Evolutionary conservation across 2,113 vertebrate species (phyloP).

Genomic region (Pelvicachromis taeniatus): DNA sequence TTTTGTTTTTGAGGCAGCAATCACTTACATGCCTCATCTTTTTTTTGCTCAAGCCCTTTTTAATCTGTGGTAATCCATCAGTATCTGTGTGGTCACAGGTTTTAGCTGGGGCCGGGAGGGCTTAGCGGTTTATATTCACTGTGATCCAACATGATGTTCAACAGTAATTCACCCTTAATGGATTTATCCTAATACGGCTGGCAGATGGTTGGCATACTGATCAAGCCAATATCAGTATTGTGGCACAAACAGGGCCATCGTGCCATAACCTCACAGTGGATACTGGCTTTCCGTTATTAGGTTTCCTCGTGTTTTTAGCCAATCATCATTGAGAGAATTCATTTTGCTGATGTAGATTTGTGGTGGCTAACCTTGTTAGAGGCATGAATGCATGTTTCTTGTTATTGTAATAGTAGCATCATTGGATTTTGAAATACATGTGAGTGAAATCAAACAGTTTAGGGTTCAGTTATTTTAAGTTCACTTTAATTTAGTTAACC

Average conservation of each 20-base stretch:
- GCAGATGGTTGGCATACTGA: conserved; percentile 37
- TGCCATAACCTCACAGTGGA: not conserved
- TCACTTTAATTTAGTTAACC: not conserved
- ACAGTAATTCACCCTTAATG: conserved; percentile 38
- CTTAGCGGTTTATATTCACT: conserved; percentile 21
- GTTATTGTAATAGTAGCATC: not conserved
- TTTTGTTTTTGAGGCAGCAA: not conserved
- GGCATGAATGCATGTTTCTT: not conserved
- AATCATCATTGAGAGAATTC: not conserved
- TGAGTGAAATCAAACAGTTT: not conserved
- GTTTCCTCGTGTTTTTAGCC: not conserved
- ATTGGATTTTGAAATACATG: not conserved
- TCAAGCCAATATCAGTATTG: conserved; percentile 47
- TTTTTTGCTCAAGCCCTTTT: not conserved
- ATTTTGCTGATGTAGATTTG: not conserved
- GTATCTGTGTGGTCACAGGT: conserved; percentile 1
- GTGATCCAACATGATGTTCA: conserved; percentile 32
- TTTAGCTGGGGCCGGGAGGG: not conserved
- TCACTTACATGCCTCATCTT: not conserved
- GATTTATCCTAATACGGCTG: conserved; percentile 42
- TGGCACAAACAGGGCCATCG: not conserved
- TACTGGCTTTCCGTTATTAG: not conserved
- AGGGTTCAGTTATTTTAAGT: not conserved
- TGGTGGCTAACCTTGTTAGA: not conserved
- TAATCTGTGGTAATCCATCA: conserved; percentile 62